Evolutionary conservation across 1,140 invertebrate genomes (phyloP), one percentile per base, ranked within the genome.

Genomic region (Drosophila oshimai): DNA sequence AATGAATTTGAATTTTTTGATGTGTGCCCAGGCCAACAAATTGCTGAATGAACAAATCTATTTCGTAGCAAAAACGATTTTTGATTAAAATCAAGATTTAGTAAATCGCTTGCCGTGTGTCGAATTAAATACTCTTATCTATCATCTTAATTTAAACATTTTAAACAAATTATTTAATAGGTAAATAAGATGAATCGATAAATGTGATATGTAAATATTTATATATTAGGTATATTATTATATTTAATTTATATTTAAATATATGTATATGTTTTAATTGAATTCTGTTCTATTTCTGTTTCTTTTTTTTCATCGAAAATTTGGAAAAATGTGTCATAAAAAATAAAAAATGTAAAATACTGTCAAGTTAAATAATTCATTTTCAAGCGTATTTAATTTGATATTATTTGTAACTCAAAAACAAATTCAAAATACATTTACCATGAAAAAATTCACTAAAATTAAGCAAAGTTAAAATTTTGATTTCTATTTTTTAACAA

Each of bases 51-150:
- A 24, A 31, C 42, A 64, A 49, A 65, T 29, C 31, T 17, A 46
- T 64, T 9, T 7, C 9, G 42, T 4, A 18, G 26, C 18, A 49
- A 49, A 49, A 46, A 22, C n/a, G 2, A n/a, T 37, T 65, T 64
- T 65, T 62, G 64, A 65, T 65, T 64, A 65, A 49, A 64, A 45
- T 0, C n/a, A 10, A 46, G 42, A 28, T 9, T n/a, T 3, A 13
- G 1, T 3, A 3, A 10, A 9, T 6, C 22, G 7, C 0, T 12
- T 12, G 4, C 5, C 5, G 0, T 10, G 26, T 3, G 36, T 18
- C 20, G 26, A 9, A 6, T 4, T 1, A n/a, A 15, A 28, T 33
- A 46, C 55, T 22, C 13, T 55, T 1, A n/a, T n/a, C n/a, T n/a
- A n/a, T n/a, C n/a, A n/a, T n/a, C n/a, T n/a, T n/a, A n/a, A n/a